Evolutionary conservation across 2,888 invertebrate genomes (phyloP).

Genomic region (Erynnis tages): DNA sequence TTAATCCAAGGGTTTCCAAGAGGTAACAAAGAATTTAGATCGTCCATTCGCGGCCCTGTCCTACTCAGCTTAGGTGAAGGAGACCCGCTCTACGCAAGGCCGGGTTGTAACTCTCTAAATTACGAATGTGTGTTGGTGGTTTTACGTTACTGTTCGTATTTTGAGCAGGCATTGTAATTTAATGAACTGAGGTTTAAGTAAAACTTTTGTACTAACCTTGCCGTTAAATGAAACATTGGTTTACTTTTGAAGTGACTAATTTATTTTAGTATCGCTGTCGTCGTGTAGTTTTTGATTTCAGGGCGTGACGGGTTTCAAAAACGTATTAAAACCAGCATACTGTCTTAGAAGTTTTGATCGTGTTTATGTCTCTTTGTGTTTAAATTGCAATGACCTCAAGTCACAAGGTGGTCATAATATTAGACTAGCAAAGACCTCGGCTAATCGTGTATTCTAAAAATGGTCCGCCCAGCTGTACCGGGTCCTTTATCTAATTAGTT

Average conservation of each 20-base stretch:
- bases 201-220: no score
- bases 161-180: background rate
- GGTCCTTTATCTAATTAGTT: conserved; percentile 8
- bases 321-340: no score
- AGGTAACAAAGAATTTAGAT: background rate
- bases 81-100: conserved; percentile 19
- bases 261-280: no score
- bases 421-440: no score
- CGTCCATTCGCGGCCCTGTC: conserved; percentile 17
- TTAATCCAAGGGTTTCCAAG: background rate
- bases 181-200: no score
- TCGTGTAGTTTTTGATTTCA: no score
- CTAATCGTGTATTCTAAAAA: background rate
- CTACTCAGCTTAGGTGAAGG: conserved; percentile 20
- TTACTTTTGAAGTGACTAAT: no score
- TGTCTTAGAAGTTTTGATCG: no score
- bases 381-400: background rate
- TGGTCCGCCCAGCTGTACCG: conserved; percentile 1
- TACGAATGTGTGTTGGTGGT: conserved; percentile 3
- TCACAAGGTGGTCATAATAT: background rate
- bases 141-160: background rate
- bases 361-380: no score
- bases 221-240: no score
- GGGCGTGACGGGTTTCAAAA: no score
- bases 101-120: conserved; percentile 9